Conservation (phyloP, 2,113 vertebrate species). For the Girardinichthys multiradiatus region DNA sequence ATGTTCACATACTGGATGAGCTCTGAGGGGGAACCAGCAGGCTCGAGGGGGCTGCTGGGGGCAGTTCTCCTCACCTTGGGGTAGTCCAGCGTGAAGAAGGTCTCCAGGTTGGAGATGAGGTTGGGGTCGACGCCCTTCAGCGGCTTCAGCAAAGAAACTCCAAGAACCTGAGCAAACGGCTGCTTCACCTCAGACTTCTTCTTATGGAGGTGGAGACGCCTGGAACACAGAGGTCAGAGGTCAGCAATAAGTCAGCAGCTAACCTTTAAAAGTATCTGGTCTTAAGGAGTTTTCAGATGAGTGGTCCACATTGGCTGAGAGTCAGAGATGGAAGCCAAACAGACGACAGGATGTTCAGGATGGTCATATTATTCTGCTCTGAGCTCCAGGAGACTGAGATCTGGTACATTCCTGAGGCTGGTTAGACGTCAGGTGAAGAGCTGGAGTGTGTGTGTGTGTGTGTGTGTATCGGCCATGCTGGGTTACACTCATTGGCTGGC, state of each 20-base stretch:
- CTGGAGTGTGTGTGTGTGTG: too few species aligned
- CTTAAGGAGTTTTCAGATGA: neutral
- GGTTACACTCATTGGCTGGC: too few species aligned
- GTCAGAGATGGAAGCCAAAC: neutral
- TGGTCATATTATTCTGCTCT: too few species aligned
- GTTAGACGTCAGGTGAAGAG: too few species aligned
- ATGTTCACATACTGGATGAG: too few species aligned
- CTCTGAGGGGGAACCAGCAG: too few species aligned
- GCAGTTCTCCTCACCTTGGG: constrained; percentile 50
- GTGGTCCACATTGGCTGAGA: neutral
- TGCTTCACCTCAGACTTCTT: constrained; percentile 89
- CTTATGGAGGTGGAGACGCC: constrained; percentile 91
- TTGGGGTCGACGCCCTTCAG: constrained; percentile 96
- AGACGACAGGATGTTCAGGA: neutral
- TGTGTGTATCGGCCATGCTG: too few species aligned
- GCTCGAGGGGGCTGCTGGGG: too few species aligned
- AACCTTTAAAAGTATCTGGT: too few species aligned
- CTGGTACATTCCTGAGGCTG: too few species aligned
- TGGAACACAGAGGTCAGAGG: constrained; percentile 55
- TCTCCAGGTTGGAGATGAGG: constrained; percentile 96
- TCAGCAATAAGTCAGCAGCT: constrained; percentile 11
- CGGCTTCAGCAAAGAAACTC: constrained; percentile 94
- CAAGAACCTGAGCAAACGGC: constrained; percentile 88
- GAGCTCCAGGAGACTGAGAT: too few species aligned
- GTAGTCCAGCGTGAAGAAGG: constrained; percentile 97